These are phyloP conservation scores for Cosmorhoe ocellata DNA, from an alignment of 2,888 invertebrate species.

Conservation along the genomic window DNA sequence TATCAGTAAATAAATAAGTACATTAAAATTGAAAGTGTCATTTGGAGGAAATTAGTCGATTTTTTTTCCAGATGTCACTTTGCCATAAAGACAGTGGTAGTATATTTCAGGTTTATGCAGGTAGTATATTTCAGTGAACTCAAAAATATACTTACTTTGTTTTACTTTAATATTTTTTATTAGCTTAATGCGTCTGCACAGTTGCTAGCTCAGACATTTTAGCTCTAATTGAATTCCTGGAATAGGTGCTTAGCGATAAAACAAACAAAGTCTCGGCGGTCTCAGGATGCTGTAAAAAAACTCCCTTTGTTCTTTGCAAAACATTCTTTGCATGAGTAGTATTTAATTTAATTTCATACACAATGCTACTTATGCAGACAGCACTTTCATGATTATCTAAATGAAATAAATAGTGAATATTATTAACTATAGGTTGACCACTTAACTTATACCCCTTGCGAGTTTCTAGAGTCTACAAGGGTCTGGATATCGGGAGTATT, in stretches of 20 bases:
- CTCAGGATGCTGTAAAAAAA: background rate
- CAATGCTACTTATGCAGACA: background rate
- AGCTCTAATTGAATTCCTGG: constrained; percentile 18
- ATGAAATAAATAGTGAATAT: too few relatives aligned
- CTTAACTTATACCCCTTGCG: too few relatives aligned
- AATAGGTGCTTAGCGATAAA: background rate
- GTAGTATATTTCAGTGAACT: background rate
- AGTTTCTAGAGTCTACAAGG: too few relatives aligned
- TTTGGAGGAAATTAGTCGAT: too few relatives aligned
- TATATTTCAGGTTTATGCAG: too few relatives aligned
- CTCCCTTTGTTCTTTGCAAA: constrained; percentile 3
- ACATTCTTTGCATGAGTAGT: background rate
- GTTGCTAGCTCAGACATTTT: constrained; percentile 8
- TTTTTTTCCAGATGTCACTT: too few relatives aligned
- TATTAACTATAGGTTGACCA: too few relatives aligned
- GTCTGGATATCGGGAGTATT: too few relatives aligned
- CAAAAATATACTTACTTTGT: background rate
- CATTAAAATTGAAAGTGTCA: too few relatives aligned
- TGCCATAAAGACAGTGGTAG: too few relatives aligned
- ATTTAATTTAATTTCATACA: background rate
- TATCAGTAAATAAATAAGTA: too few relatives aligned
- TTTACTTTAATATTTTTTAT: constrained; percentile 3
- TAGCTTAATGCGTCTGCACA: background rate
- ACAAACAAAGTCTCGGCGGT: constrained; percentile 2
- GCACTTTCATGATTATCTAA: background rate